Evolutionary conservation across 1,140 invertebrate genomes (phyloP).

Genomic region (Pomacea maculata): DNA sequence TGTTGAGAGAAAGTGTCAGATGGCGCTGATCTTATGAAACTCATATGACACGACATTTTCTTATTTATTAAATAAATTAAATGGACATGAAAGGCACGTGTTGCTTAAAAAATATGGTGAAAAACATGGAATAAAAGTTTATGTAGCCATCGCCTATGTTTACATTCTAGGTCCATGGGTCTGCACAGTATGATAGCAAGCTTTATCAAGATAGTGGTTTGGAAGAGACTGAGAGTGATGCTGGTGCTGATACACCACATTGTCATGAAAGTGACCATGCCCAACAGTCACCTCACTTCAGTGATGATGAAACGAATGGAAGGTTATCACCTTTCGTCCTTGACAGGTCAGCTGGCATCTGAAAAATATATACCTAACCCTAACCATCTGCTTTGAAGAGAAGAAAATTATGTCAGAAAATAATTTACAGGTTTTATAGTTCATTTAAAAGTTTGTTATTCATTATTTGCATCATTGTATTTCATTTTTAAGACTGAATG

Average conservation of each 20-base stretch:
- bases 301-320: slow-evolving; percentile 54
- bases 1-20: no score
- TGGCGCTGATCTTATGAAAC: no score
- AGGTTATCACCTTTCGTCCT: slow-evolving; percentile 53
- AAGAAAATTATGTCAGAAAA: no score
- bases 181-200: slow-evolving; percentile 35
- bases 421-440: no score
- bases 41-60: no score
- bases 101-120: no score
- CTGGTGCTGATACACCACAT: slow-evolving; percentile 41
- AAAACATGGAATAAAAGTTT: no score
- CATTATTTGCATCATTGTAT: neutral
- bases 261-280: slow-evolving; percentile 19
- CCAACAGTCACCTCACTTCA: slow-evolving; percentile 44
- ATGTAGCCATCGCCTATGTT: no score
- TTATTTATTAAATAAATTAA: no score
- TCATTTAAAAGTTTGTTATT: neutral
- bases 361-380: neutral
- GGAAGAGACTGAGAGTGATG: slow-evolving; percentile 27
- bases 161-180: no score
- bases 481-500: neutral
- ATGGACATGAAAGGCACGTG: no score
- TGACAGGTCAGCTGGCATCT: slow-evolving; percentile 45
- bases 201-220: slow-evolving; percentile 38
- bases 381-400: neutral